Evolutionary conservation across 2,113 vertebrate genomes (phyloP), one percentile per base, ranked within the genome.

Genomic region (Andinoacara biseriatus): DNA sequence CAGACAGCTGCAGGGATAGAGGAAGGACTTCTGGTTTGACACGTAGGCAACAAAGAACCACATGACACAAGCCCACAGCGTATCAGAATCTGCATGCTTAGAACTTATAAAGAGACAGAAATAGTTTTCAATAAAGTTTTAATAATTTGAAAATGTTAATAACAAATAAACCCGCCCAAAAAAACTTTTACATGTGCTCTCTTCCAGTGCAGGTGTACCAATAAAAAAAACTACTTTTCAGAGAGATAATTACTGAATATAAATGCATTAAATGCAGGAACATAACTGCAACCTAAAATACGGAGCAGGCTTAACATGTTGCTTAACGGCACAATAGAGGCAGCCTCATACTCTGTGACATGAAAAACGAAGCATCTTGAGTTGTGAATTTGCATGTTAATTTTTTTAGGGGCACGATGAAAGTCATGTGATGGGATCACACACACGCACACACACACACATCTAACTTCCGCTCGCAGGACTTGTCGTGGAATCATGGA

Each of bases 11-110:
- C 80, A 84, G 60, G 79, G 69, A 76, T 46, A 85, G 62, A 86
- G 35, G 58, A 60, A 74, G 61, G 43, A 82, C 54, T 62, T 80
- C 58, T 86, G 87, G 63, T 86, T 80, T 89, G 87, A 93, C 86
- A 93, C 89, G 82, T 89, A 87, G 80, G 75, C 90, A 90, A 82
- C 56, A 58, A 76, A 78, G 72, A 13, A 13, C 29, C 26, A 38
- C 46, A 58, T 22, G 26, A 76, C 26, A 62, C 15, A 29, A 20
- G 58, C 67, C 20, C 24, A 78, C 18, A 79, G 80, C 62, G 49
- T 31, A 43, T 78, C 77, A 29, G 26, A 38, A 46, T 84, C 58
- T 78, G 61, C 87, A 22, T 1, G 5, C 22, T 17, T 14, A 7
- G 8, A 74, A 10, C 49, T 17, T 24, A 61, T 43, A 24, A n/a